Conservation (phyloP, 2,888 invertebrate genomes). For the Dasypogon diadema region DNA sequence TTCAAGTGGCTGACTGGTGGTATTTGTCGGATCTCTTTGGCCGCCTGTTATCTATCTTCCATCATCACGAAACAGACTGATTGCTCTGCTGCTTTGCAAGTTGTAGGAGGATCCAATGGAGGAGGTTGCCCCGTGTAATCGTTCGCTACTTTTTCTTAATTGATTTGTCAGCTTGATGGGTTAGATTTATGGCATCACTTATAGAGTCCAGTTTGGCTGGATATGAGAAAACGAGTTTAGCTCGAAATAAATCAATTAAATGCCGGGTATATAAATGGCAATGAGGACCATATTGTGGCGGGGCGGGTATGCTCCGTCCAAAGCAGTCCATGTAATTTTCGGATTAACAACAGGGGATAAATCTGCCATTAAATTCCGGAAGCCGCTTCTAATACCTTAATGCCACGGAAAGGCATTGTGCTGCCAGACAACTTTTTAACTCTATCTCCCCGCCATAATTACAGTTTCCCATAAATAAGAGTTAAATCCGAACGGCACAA, state of each 20-base stretch:
- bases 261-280: not conserved
- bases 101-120: constrained; percentile 31
- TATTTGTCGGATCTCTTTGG: not conserved
- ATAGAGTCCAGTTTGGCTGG: not conserved
- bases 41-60: constrained; percentile 38
- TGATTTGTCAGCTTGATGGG: constrained; percentile 45
- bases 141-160: constrained; percentile 42
- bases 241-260: constrained; percentile 31
- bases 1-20: not conserved
- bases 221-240: constrained; percentile 31
- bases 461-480: constrained; percentile 46
- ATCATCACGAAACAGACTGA: constrained; percentile 27
- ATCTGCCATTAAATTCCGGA: constrained; percentile 38
- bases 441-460: constrained; percentile 26
- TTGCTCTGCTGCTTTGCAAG: constrained; percentile 19
- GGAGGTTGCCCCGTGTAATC: constrained; percentile 9
- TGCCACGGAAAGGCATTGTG: constrained; percentile 13
- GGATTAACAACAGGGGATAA: constrained; percentile 30
- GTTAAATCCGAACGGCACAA: constrained; percentile 28
- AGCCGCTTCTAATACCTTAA: constrained; percentile 45
- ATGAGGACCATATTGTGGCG: no score
- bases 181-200: constrained; percentile 38
- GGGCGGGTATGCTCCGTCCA: not conserved
- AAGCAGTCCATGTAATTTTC: constrained; percentile 22
- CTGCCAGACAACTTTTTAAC: constrained; percentile 30